Evolutionary conservation across 2,113 vertebrate species (phyloP).

Genomic region (Egretta garzetta): DNA sequence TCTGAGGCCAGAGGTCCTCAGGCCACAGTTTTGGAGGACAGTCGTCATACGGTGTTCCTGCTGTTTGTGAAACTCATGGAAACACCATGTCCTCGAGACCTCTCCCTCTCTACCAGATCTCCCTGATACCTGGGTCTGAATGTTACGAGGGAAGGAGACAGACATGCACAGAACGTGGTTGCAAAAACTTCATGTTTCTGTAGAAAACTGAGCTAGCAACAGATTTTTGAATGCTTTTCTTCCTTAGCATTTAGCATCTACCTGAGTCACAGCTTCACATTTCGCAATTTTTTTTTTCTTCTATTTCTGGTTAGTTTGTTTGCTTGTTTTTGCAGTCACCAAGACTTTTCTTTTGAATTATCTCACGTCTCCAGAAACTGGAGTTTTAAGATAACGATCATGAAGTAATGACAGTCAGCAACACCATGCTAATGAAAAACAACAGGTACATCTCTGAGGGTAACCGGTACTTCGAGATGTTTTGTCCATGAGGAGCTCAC

Average conservation of each 20-base stretch:
- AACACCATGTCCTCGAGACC: neutral
- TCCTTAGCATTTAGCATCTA: conserved; percentile 19
- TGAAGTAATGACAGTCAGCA: conserved; percentile 7
- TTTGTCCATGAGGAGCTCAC: conserved; percentile 28
- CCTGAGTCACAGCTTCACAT: conserved; percentile 50
- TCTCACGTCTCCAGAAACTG: conserved; percentile 43
- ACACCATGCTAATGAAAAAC: conserved; percentile 1
- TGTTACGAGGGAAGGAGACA: neutral
- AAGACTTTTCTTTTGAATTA: conserved; percentile 18
- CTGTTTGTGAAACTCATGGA: neutral
- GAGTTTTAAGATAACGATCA: conserved; percentile 49
- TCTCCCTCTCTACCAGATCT: neutral
- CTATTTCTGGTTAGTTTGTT: conserved; percentile 38
- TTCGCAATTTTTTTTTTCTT: neutral
- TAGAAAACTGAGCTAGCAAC: neutral
- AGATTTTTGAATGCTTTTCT: conserved; percentile 18
- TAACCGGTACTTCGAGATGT: conserved; percentile 49
- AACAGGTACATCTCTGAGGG: neutral
- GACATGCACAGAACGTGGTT: neutral
- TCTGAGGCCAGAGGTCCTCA: neutral
- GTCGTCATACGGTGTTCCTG: fast-evolving
- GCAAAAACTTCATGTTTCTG: neutral
- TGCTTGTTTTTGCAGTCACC: conserved; percentile 24
- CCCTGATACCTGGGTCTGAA: neutral
- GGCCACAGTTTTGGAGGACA: neutral